These are phyloP conservation scores for Mellivora capensis DNA, from an alignment of 2,113 vertebrate species.

Conservation along the genomic window DNA sequence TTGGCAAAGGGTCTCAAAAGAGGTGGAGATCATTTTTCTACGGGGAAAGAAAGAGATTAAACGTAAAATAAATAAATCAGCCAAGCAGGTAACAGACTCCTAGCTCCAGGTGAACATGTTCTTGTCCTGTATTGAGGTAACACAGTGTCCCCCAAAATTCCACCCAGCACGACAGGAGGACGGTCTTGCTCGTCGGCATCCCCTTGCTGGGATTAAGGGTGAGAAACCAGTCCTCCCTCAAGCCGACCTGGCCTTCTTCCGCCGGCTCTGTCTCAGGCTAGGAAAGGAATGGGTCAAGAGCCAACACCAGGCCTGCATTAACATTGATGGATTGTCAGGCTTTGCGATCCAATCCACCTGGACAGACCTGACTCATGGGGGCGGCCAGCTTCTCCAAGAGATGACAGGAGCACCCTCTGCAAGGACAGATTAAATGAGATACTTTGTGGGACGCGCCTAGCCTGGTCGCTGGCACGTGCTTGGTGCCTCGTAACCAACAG, in stretches of 20 bases:
- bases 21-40: slow-evolving; percentile 58
- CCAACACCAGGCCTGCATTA: neutral
- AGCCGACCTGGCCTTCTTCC: neutral
- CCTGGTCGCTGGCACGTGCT: neutral
- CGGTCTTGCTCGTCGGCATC: neutral
- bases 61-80: slow-evolving; percentile 60
- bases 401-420: neutral
- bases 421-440: neutral
- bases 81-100: slow-evolving; percentile 11
- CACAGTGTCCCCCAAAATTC: neutral
- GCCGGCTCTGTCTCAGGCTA: neutral
- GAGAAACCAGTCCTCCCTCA: neutral
- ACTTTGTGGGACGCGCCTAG: neutral
- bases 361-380: neutral
- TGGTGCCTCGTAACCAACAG: neutral
- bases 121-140: neutral
- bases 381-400: neutral
- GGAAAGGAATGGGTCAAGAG: neutral
- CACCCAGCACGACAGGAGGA: neutral
- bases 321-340: too few relatives aligned
- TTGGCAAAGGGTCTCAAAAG: slow-evolving; percentile 61
- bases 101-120: neutral
- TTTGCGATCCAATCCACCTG: neutral
- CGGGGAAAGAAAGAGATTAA: slow-evolving; percentile 43
- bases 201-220: neutral